Base-by-base conservation (phyloP, 2,888 invertebrate species). In the Portevinia maculata region DNA sequence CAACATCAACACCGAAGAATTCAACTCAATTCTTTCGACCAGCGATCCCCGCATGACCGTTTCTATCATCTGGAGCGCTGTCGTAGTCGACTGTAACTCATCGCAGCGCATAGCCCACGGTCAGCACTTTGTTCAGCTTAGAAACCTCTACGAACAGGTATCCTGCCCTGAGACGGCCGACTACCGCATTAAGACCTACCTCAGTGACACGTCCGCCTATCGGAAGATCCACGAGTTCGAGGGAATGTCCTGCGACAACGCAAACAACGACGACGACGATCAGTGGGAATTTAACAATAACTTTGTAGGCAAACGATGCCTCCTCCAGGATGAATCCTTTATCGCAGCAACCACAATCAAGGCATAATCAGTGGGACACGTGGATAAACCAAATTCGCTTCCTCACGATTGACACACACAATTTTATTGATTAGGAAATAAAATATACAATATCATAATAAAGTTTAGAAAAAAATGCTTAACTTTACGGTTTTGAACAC, bases 281-380 rank as follows among this genome's bases (percentile, higher is more conserved):
- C 88, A 88, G 60, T 90, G 90, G 90, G 91, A 90, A 69, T 86
- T 87, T 7, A 90, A 89, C 83, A 89, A 88, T 37, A 85, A 87
- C 34, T 88, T 88, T 85, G 89, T 90, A 11, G 88, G 88, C 9
- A 89, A 88, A 52, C 87, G 90, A 28, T 90, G 90, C 74, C 83
- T 90, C 5, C 78, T 90, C 1, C 89, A 90, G 62, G 90, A 90
- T 84, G 90, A 90, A 65, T 85, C 85, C 17, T 88, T 88, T 44
- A 50, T 55, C 5, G 44, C 83, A 0, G 15, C 60, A 8, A 21
- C 79, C 13, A 44, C 78, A 17, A 50, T 73, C 17, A 83, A 83
- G 30, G 73, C 71, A 30, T 83, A 83, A 15, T 6, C 34, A 4
- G 34, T 30, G n/a, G 11, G 9, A 44, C 11, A 48, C 24, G 11